Evolutionary conservation across 2,113 vertebrate genomes (phyloP).

Genomic region (Phalacrocorax carbo): DNA sequence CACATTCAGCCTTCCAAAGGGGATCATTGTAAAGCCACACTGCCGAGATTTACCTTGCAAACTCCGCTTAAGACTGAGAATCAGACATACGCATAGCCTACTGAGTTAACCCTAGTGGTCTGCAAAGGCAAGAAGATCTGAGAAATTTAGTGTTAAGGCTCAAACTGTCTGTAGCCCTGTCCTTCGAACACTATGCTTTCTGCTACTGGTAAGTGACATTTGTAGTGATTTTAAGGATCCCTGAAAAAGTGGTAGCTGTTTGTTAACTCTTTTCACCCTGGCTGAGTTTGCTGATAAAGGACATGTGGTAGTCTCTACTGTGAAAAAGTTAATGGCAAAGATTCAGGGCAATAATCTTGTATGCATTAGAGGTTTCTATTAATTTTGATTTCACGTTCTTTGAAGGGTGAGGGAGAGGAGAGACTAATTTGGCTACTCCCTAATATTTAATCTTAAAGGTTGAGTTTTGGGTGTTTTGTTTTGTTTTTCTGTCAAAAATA

Average conservation of each 20-base stretch:
- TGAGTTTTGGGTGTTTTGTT: not conserved
- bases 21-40: constrained; percentile 65
- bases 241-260: not conserved
- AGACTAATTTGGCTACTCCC: not conserved
- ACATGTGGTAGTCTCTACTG: not conserved
- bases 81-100: not conserved
- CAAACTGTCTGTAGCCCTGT: not conserved
- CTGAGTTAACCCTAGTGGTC: not conserved
- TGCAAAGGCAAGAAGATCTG: constrained; percentile 4
- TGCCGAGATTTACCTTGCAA: constrained; percentile 58
- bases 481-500: not conserved
- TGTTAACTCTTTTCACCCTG: not conserved
- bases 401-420: not conserved
- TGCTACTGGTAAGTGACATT: constrained; percentile 1
- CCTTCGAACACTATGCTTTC: not conserved
- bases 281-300: not conserved
- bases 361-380: not conserved
- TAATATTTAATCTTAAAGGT: not conserved
- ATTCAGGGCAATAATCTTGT: not conserved
- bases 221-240: not conserved
- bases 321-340: not conserved
- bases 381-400: not conserved
- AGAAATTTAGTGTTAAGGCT: constrained; percentile 1
- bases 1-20: constrained; percentile 43
- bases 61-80: constrained; percentile 37